Evolutionary conservation across 2,113 vertebrate genomes (phyloP).

Genomic region (Megaceryle torquata): DNA sequence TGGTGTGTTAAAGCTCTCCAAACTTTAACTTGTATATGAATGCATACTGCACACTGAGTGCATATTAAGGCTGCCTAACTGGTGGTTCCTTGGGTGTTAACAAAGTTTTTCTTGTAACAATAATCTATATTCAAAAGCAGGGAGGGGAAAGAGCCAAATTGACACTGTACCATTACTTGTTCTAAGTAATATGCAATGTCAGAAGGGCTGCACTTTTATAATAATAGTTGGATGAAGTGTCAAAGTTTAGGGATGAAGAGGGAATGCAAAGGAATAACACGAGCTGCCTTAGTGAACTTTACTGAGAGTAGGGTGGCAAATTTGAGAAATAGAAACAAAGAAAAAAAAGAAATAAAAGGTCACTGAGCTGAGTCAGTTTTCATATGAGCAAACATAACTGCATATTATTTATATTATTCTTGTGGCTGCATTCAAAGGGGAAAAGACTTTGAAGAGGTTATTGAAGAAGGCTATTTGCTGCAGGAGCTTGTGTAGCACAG

Average conservation of each 20-base stretch:
- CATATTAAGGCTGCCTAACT: not conserved
- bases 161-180: not conserved
- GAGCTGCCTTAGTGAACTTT: not conserved
- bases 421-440: not conserved
- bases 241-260: not conserved
- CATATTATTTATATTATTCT: not conserved
- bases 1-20: not conserved
- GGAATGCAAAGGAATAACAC: not conserved
- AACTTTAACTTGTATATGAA: not conserved
- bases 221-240: not conserved
- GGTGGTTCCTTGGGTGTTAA: not conserved
- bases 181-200: not conserved
- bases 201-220: not conserved
- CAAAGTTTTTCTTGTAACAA: not conserved
- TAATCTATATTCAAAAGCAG: not conserved
- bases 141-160: not conserved
- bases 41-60: rapidly evolving
- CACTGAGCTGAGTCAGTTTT: not conserved
- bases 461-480: not conserved
- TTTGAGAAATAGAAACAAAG: not conserved
- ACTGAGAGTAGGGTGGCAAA: not conserved
- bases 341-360: not conserved
- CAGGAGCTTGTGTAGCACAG: not conserved
- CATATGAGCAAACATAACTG: not conserved
- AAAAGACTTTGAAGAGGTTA: not conserved